Percentiles rank a stretch among this genome's conserved stretches.
phyloP scores from a whole-genome alignment of 2,113 vertebrate genomes.

The Aphelocoma coerulescens region DNA sequence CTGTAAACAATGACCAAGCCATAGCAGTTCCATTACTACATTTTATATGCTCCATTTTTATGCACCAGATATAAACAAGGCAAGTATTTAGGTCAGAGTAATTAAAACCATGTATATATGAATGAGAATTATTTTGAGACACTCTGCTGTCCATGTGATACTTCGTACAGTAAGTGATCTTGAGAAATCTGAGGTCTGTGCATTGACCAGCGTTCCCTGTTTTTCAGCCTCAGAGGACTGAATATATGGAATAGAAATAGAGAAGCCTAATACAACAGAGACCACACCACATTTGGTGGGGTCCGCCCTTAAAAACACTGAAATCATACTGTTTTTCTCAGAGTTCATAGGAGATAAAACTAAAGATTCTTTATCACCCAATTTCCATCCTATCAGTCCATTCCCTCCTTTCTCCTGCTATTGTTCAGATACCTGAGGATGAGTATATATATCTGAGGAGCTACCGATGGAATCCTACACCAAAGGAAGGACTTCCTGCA shows the following conservation, averaged over 20 bases:
- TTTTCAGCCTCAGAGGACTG: not conserved
- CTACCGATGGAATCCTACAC: not conserved
- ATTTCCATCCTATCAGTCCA: not conserved
- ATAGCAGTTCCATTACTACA: not conserved
- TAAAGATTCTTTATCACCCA: not conserved
- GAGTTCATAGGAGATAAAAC: not conserved
- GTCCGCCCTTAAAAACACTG: not conserved
- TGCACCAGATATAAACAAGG: not conserved
- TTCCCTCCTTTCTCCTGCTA: not conserved
- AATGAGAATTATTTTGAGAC: not conserved
- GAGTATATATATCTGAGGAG: not conserved
- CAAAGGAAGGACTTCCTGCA: conserved; percentile 8
- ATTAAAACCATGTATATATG: not conserved
- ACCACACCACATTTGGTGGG: not conserved
- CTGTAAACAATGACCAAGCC: not conserved
- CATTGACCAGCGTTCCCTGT: not conserved
- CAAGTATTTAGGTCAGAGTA: not conserved
- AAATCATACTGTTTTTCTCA: not conserved
- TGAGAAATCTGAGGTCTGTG: not conserved
- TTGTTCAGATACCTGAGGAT: not conserved
- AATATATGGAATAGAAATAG: not conserved
- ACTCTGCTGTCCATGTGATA: not conserved
- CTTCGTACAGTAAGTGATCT: not conserved
- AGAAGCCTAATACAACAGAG: not conserved
- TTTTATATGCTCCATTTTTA: not conserved